Conservation (phyloP, 2,113 vertebrate genomes). For the Neofelis nebulosa region DNA sequence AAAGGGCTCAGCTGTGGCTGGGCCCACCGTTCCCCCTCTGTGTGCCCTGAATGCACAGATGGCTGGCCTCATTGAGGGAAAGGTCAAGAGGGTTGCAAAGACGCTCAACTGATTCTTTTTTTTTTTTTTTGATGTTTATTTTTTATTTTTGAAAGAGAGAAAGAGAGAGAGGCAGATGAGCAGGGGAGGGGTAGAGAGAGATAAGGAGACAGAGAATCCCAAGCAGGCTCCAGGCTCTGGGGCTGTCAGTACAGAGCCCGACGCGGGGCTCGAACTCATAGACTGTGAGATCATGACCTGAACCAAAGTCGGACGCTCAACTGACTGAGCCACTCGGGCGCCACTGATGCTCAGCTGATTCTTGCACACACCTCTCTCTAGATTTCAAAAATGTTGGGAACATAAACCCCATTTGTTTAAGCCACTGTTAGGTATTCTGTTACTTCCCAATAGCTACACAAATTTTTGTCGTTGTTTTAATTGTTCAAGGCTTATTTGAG, state of each 20-base stretch:
- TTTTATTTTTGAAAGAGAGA: too few species aligned
- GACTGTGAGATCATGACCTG: too few species aligned
- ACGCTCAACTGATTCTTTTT: background rate
- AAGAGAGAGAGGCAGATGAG: too few species aligned
- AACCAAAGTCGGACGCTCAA: too few species aligned
- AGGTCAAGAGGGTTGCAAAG: background rate
- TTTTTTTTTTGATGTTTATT: too few species aligned
- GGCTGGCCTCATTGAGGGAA: background rate
- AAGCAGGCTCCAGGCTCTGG: too few species aligned
- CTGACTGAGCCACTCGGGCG: too few species aligned
- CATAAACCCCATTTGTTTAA: background rate
- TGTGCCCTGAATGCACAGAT: background rate
- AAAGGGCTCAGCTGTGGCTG: background rate
- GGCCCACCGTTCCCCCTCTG: background rate
- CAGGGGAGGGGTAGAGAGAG: too few species aligned
- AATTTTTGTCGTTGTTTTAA: too few species aligned
- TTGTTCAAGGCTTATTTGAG: background rate
- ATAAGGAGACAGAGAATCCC: too few species aligned
- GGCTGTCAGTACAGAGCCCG: too few species aligned
- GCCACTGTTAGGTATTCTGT: background rate
- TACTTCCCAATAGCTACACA: background rate
- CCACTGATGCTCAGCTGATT: background rate
- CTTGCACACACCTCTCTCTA: background rate
- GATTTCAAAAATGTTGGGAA: background rate
- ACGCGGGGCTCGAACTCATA: too few species aligned